Evolutionary conservation across 1,140 invertebrate species (phyloP).

Genomic region (Aphidius ervi): DNA sequence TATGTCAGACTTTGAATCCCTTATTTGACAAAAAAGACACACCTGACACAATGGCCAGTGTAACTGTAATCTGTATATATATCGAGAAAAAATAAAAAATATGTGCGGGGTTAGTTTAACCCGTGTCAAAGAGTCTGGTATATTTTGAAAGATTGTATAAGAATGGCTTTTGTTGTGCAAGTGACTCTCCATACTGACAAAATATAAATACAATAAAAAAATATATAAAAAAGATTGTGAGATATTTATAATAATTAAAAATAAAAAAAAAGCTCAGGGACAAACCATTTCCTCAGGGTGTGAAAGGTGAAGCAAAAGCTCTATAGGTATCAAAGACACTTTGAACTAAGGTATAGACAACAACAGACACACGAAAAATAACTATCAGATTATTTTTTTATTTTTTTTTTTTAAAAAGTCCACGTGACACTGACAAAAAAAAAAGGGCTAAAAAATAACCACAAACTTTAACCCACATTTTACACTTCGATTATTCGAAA

Average conservation of each 20-base stretch:
- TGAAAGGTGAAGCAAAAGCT: too few species aligned
- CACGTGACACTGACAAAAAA: background rate
- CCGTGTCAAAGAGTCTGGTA: conserved; percentile 8
- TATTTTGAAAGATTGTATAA: background rate
- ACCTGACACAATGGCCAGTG: background rate
- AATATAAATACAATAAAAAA: too few species aligned
- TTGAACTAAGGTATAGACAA: too few species aligned
- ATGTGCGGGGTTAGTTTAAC: conserved; percentile 6
- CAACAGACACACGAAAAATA: too few species aligned
- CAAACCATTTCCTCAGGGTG: too few species aligned
- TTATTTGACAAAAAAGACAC: background rate
- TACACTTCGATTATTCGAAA: conserved; percentile 16
- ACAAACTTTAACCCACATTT: conserved; percentile 5
- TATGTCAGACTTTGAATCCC: conserved; percentile 2
- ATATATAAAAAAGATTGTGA: too few species aligned
- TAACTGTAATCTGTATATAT: background rate
- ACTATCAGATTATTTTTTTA: too few species aligned
- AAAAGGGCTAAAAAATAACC: too few species aligned
- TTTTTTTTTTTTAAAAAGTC: too few species aligned
- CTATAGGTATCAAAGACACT: too few species aligned
- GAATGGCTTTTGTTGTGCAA: conserved; percentile 4
- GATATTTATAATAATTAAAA: too few species aligned
- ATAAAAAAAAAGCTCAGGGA: too few species aligned
- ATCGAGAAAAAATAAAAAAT: background rate
- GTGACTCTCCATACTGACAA: background rate